Base-by-base conservation (phyloP, 2,888 invertebrate genomes). In the Amblyjoppa proteus region DNA sequence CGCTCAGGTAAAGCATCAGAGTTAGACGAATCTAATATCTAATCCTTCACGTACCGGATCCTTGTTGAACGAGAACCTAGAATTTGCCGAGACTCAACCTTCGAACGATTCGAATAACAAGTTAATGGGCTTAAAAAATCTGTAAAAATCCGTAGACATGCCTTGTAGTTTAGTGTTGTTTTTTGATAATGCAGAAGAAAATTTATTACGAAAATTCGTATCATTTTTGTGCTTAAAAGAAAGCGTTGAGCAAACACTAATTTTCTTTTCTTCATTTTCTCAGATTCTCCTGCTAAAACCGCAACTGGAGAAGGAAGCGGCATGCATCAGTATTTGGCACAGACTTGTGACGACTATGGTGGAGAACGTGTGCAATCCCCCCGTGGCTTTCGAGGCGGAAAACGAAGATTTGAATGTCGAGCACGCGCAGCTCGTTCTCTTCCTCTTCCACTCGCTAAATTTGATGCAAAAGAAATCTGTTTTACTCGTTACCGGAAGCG, bases 391-490 rank as follows among this genome's bases (percentile, higher is more conserved):
- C 88, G 97, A 97, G 90, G 95, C 96, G 41, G 97, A 97, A 91
- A 96, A 96, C 92, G 97, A 97, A 95, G 99, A 99, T 95, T 95
- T 99, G 84, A 99, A 99, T 94, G 98, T 99, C 73, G 99, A 99
- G 93, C 99, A 99, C 94, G 97, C 98, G 0, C 99, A 99, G 94
- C 95, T 99, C 53, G 94, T 99, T 87, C 95, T 99, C 9, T 99
- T 99, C 93, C 95, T 99, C 13, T 99, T 99, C 94, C 99, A 99
- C 94, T 98, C 98, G 0, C 94, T 99, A 84, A 98, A 98, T 90
- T 95, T 99, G 86, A 98, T 99, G 98, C 98, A 99, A 94, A 99
- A 99, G 95, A 99, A 99, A 94, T 97, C 98, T 1, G 97, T 99
- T 1, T 95, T 99, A 53, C 95, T 99, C 9, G 95, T 97, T 89